A percentile compares a stretch with the other conserved stretches of the same genome.
phyloP scores from a whole-genome alignment of 1,140 invertebrate species.

The Luehdorfia chinensis region DNA sequence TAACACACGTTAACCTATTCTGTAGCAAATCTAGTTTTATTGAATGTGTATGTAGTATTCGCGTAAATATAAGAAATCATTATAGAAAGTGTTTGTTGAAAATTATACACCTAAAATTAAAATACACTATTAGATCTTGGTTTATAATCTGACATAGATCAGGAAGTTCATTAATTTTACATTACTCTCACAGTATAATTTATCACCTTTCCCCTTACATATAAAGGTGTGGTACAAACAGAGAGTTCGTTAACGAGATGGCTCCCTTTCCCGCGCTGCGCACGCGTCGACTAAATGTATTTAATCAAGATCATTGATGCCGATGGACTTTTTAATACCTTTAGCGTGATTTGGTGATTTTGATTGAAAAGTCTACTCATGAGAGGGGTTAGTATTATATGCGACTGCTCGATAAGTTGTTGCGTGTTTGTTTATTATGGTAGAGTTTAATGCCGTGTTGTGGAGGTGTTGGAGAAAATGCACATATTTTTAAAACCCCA shows the following conservation, averaged over 20 bases:
- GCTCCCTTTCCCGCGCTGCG: slow-evolving; percentile 12
- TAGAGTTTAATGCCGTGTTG: no score
- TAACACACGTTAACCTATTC: no score
- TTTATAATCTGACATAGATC: slow-evolving; percentile 5
- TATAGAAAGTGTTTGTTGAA: no score
- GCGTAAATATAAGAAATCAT: no score
- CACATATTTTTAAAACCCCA: no score
- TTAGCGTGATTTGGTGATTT: not conserved
- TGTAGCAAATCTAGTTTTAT: no score
- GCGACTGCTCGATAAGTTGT: not conserved
- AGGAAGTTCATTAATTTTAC: not conserved
- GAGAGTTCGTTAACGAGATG: slow-evolving; percentile 11
- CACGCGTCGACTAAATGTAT: slow-evolving; percentile 15
- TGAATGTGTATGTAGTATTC: no score
- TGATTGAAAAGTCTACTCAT: not conserved
- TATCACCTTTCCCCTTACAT: slow-evolving; percentile 5
- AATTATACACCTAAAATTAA: no score
- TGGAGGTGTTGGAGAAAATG: no score
- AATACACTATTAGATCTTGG: no score
- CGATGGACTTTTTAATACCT: slow-evolving; percentile 2
- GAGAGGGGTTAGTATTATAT: not conserved
- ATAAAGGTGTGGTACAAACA: slow-evolving; percentile 15
- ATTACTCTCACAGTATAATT: slow-evolving; percentile 9
- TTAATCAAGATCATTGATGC: slow-evolving; percentile 10
- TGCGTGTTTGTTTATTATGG: no score